phyloP scores from a whole-genome alignment of 2,888 invertebrate species.

The Leptarthrus brevirostris region DNA sequence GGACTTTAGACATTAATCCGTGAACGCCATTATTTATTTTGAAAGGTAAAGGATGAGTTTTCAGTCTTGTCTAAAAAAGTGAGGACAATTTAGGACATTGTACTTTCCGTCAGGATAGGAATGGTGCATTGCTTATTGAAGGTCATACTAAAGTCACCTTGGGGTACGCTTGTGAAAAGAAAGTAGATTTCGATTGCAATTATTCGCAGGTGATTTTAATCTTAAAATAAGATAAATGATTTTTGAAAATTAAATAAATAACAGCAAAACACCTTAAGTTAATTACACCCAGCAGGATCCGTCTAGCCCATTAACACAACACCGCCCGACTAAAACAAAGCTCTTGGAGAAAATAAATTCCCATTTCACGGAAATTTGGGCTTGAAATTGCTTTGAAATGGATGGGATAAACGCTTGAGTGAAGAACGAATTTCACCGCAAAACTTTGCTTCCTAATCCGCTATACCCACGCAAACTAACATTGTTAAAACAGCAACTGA shows the following conservation, averaged over 20 bases:
- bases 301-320: neutral
- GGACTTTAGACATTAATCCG: conserved; percentile 33
- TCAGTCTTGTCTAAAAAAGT: conserved; percentile 3
- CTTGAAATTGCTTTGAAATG: neutral
- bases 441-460: neutral
- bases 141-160: too few relatives aligned
- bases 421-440: neutral
- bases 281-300: neutral
- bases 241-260: neutral
- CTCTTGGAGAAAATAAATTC: conserved; percentile 18
- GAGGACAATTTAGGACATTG: neutral
- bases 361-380: conserved; percentile 27
- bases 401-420: neutral
- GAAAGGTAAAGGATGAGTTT: neutral
- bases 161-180: too few relatives aligned
- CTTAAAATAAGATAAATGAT: neutral
- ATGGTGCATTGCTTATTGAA: too few relatives aligned
- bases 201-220: neutral
- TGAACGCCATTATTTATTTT: conserved; percentile 42
- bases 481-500: neutral
- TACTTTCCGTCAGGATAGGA: neutral
- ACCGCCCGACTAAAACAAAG: neutral
- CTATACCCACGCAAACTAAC: neutral
- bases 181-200: neutral
- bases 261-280: neutral